These are phyloP conservation scores for Sciurus carolinensis DNA, from an alignment of 2,797 vertebrate species.

Conservation along the genomic window DNA sequence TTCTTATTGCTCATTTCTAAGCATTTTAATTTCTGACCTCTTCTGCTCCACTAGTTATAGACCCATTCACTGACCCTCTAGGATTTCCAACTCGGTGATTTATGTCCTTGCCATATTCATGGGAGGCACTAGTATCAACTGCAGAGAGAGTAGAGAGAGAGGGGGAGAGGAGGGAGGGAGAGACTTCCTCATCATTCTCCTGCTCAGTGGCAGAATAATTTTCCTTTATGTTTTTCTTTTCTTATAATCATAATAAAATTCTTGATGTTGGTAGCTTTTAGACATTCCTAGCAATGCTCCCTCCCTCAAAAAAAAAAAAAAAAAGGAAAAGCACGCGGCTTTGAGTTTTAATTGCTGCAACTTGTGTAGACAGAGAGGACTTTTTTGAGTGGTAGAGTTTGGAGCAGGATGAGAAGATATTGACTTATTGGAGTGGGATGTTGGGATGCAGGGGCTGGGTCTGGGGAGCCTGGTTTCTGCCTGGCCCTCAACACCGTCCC, in stretches of 20 bases:
- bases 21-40: constrained; percentile 89
- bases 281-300: not conserved
- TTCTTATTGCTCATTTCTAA: constrained; percentile 85
- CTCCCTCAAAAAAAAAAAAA: not conserved
- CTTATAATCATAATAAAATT: constrained; percentile 41
- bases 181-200: constrained; percentile 43
- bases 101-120: constrained; percentile 82
- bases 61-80: constrained; percentile 86
- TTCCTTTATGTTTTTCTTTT: constrained; percentile 65
- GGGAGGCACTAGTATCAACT: constrained; percentile 72
- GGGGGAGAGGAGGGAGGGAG: not conserved
- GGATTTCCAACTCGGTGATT: constrained; percentile 85
- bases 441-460: not conserved
- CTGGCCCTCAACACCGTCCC: not conserved
- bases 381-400: not conserved
- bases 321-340: not conserved
- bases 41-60: constrained; percentile 87
- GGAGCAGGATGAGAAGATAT: not conserved
- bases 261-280: constrained; percentile 46
- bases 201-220: constrained; percentile 2
- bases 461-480: not conserved
- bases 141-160: not conserved
- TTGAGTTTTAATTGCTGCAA: constrained; percentile 8
- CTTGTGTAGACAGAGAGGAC: not conserved
- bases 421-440: not conserved